These are phyloP conservation scores for Andrena fulva DNA, from an alignment of 2,888 invertebrate species.

Conservation along the genomic window DNA sequence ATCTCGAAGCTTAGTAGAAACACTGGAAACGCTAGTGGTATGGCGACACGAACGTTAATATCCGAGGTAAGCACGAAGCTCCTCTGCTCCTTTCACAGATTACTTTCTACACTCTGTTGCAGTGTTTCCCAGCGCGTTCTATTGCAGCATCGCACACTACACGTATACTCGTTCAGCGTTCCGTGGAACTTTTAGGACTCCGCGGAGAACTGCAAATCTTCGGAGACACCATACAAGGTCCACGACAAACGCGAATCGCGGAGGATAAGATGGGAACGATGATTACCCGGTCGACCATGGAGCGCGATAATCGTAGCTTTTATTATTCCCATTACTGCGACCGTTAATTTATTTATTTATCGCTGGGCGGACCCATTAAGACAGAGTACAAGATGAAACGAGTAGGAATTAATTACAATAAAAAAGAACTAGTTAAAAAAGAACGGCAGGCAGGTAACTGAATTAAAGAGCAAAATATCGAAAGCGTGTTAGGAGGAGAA, in stretches of 20 bases:
- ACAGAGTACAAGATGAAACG: too few relatives aligned
- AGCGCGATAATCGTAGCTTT: constrained; percentile 19
- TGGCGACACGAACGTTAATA: not conserved
- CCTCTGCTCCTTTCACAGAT: constrained; percentile 5
- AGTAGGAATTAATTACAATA: too few relatives aligned
- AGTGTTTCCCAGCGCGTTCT: not conserved
- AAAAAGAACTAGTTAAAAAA: too few relatives aligned
- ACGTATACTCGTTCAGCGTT: not conserved
- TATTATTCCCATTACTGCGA: not conserved
- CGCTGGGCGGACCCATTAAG: too few relatives aligned
- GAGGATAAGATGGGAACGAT: not conserved
- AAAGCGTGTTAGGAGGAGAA: too few relatives aligned
- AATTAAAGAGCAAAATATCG: too few relatives aligned
- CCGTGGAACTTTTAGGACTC: not conserved
- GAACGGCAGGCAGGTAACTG: too few relatives aligned
- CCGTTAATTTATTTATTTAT: not conserved
- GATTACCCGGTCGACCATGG: constrained; percentile 39
- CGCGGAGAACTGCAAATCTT: not conserved
- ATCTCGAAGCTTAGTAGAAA: not conserved
- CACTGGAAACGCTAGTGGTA: too few relatives aligned
- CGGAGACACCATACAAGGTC: not conserved
- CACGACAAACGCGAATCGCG: not conserved
- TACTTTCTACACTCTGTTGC: constrained; percentile 9
- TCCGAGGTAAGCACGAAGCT: not conserved
- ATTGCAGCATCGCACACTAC: not conserved